phyloP scores from a whole-genome alignment of 2,797 vertebrate species.

The Pangasius mekongensis region DNA sequence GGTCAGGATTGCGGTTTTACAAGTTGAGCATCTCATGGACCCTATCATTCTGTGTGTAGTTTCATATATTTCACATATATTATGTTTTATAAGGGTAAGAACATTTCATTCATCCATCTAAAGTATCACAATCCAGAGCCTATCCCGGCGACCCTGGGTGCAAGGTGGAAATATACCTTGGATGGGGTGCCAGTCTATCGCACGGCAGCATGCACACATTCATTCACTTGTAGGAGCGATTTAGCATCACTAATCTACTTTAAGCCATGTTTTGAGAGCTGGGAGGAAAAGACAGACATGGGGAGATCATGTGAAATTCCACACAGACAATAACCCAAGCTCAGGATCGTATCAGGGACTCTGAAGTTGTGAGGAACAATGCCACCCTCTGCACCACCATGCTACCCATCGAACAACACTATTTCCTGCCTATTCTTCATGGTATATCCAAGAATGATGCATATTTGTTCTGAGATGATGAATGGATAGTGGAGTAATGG shows the following conservation, averaged over 20 bases:
- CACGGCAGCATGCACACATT: background rate
- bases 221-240: background rate
- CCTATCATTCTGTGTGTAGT: background rate
- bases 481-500: slow-evolving; percentile 36
- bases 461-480: slow-evolving; percentile 48
- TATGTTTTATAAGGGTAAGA: background rate
- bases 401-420: background rate
- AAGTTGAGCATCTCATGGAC: background rate
- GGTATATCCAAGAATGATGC: slow-evolving; percentile 18
- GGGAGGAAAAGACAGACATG: background rate
- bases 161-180: background rate
- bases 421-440: slow-evolving; percentile 5
- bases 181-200: background rate
- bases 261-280: background rate
- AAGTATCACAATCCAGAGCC: background rate
- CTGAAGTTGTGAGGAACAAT: background rate
- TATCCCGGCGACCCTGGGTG: too few species aligned
- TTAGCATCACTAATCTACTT: background rate
- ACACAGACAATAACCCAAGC: background rate
- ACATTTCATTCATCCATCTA: background rate
- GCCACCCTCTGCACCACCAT: background rate
- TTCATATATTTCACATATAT: background rate
- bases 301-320: background rate
- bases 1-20: background rate
- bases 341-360: background rate